Percentiles rank a stretch among this genome's conserved stretches.
Evolutionary conservation across 1,140 invertebrate species (phyloP).

Genomic region (Nasonia vitripennis): DNA sequence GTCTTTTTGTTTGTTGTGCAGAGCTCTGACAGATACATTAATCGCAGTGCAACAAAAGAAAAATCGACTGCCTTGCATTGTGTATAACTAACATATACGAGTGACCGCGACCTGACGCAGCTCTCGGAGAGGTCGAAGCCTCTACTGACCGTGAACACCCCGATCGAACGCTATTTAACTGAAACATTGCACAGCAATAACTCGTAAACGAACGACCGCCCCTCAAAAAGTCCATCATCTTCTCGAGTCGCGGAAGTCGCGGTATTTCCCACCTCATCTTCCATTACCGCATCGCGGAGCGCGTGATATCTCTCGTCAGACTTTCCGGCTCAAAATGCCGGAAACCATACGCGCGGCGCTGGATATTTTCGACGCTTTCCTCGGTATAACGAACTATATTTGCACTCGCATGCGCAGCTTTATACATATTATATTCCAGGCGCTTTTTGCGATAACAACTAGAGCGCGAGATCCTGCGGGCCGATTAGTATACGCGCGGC

Average conservation of each 20-base stretch:
- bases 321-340: conserved; percentile 21
- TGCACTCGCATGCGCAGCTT: no score
- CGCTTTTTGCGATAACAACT: neutral
- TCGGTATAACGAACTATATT: neutral
- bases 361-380: neutral
- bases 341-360: neutral
- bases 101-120: no score
- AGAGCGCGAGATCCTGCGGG: conserved; percentile 27
- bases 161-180: no score
- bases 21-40: no score
- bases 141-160: no score
- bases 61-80: no score
- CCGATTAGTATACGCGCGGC: neutral
- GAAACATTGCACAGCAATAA: no score
- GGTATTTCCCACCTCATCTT: neutral
- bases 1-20: no score
- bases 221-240: neutral
- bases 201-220: no score
- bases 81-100: no score
- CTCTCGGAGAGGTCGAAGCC: no score
- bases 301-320: neutral
- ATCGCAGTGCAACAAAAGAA: no score
- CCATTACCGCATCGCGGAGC: neutral
- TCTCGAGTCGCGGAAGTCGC: neutral
- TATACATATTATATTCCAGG: neutral